Percentiles rank a stretch among this genome's conserved stretches.
These are phyloP conservation scores for Caenorhabditis drosophilae DNA, from an alignment of 2,888 invertebrate genomes.

Conservation along the genomic window DNA sequence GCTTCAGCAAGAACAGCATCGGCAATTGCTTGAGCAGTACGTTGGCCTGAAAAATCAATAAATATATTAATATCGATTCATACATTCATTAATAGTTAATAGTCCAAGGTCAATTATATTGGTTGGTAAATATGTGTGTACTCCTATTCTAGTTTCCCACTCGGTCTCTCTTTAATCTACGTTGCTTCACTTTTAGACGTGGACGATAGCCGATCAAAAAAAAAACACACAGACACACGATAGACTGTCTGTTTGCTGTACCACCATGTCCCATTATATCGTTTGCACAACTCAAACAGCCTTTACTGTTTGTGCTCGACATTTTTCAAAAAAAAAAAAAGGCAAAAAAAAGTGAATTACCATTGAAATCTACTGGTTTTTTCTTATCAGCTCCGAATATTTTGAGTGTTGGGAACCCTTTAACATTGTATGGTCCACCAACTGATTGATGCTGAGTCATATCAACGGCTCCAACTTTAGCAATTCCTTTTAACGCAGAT, in stretches of 20 bases:
- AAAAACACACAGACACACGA: too few relatives aligned
- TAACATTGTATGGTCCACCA: conserved; percentile 81
- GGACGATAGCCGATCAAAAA: too few relatives aligned
- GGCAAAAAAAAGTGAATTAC: conserved; percentile 43
- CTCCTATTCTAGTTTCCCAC: too few relatives aligned
- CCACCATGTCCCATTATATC: too few relatives aligned
- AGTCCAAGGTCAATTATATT: conserved; percentile 8
- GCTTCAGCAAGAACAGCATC: conserved; percentile 84
- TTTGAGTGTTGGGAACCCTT: conserved; percentile 94
- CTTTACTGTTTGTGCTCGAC: too few relatives aligned
- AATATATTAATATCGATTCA: background rate
- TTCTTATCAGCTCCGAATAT: conserved; percentile 86
- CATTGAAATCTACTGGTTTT: conserved; percentile 82
- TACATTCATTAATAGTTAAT: conserved; percentile 7
- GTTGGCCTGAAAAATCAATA: conserved; percentile 63
- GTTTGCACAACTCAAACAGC: too few relatives aligned
- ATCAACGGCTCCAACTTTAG: conserved; percentile 91
- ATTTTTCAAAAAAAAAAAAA: too few relatives aligned
- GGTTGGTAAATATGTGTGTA: too few relatives aligned
- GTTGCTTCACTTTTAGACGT: too few relatives aligned
- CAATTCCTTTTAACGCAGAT: conserved; percentile 87
- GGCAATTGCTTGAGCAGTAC: conserved; percentile 85
- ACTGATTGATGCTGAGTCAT: conserved; percentile 86
- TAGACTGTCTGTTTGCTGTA: too few relatives aligned
- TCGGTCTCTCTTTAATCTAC: too few relatives aligned